Evolutionary conservation across 2,888 invertebrate species (phyloP).

Genomic region (Nemotelus pantherinus): DNA sequence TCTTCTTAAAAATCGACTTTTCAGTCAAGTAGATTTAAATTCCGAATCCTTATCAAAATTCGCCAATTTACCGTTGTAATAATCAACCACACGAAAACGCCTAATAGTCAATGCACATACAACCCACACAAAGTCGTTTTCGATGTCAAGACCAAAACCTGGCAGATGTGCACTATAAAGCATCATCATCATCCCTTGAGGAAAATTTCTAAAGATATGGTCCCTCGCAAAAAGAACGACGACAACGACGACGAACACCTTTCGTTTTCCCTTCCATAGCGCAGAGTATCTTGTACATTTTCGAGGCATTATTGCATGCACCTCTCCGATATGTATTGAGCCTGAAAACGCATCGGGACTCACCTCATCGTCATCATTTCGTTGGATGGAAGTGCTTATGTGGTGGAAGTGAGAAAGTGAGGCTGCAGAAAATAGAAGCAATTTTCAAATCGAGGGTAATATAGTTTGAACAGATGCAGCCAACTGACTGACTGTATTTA

Average conservation of each 20-base stretch:
- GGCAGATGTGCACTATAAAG: slow-evolving; percentile 19
- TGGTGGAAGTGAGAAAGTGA: neutral
- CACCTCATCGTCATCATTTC: neutral
- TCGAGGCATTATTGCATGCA: neutral
- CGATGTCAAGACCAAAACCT: slow-evolving; percentile 19
- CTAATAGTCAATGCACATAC: no score
- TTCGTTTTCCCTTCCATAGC: slow-evolving; percentile 25
- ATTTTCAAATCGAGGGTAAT: slow-evolving; percentile 16
- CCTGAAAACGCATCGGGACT: neutral
- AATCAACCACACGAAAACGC: no score
- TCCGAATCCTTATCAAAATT: no score
- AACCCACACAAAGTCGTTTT: neutral
- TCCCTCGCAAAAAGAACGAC: no score
- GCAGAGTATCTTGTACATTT: neutral
- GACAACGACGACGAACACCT: slow-evolving; percentile 33
- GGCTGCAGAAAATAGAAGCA: neutral
- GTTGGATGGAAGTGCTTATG: no score
- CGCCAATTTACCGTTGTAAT: no score
- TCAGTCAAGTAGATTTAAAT: no score
- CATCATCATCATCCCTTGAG: slow-evolving; percentile 32
- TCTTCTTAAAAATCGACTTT: no score
- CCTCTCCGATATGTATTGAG: neutral
- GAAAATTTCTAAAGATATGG: slow-evolving; percentile 21
- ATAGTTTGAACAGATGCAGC: slow-evolving; percentile 37
- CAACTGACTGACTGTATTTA: neutral